phyloP scores from a whole-genome alignment of 1,140 invertebrate genomes.

The Caenorhabditis briggsae region DNA sequence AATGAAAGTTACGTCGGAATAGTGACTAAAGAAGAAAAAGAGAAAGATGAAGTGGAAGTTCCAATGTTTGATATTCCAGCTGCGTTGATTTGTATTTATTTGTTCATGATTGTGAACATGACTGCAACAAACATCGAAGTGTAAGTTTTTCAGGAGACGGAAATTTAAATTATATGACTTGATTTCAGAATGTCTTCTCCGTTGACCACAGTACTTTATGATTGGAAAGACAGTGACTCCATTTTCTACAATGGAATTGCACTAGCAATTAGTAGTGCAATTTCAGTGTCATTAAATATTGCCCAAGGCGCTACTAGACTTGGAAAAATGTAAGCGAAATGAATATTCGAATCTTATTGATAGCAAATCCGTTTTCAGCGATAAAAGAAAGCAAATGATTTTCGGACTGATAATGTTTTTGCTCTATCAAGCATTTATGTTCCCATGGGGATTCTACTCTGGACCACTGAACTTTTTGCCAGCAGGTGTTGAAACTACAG shows the following conservation, averaged over 20 bases:
- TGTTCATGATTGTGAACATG: slow-evolving; percentile 61
- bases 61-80: slow-evolving; percentile 64
- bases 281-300: slow-evolving; percentile 61
- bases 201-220: slow-evolving; percentile 62
- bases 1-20: slow-evolving; percentile 68
- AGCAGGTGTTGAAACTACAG: slow-evolving; percentile 56
- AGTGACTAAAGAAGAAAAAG: slow-evolving; percentile 62
- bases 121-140: slow-evolving; percentile 67
- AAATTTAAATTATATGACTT: not conserved
- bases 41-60: slow-evolving; percentile 52
- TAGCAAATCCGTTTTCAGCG: slow-evolving; percentile 34
- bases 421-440: slow-evolving; percentile 60
- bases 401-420: slow-evolving; percentile 64
- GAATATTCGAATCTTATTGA: too few relatives aligned
- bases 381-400: slow-evolving; percentile 66
- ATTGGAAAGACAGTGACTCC: slow-evolving; percentile 62
- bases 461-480: slow-evolving; percentile 60
- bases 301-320: slow-evolving; percentile 59
- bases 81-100: slow-evolving; percentile 63
- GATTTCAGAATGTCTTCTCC: slow-evolving; percentile 63
- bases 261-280: slow-evolving; percentile 55
- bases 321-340: slow-evolving; percentile 59
- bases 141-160: slow-evolving; percentile 42
- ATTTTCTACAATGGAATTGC: slow-evolving; percentile 67
- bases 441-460: slow-evolving; percentile 65